Evolutionary conservation across 2,797 vertebrate species (phyloP), one percentile per base, ranked within the genome.

Genomic region (Dendrocincla tyrannina): DNA sequence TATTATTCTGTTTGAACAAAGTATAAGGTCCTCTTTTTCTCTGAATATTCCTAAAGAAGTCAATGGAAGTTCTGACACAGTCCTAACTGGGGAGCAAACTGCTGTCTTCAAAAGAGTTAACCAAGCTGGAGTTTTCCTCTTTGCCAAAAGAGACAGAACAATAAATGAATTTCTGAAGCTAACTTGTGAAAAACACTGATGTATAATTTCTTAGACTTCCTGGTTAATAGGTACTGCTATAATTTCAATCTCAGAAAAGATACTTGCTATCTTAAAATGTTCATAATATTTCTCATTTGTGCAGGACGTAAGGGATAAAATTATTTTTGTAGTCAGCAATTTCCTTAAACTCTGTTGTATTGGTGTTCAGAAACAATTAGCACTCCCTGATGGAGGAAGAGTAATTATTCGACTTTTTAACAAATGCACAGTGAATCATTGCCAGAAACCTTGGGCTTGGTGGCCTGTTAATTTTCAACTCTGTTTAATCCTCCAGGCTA

Each of bases 361-460:
- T 93, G 76, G 70, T 84, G 39, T 92, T 92, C 95, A 89, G 76
- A 93, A 96, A 92, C 83, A 95, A 95, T 95, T 94, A 96, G 49
- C 93, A 76, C 70, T 91, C 72, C 37, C 41, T 91, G 91, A 93
- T 84, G 72, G 89, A 90, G 52, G 55, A 91, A 82, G 46, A 95
- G 67, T 69, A 97, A 96, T 95, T 91, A 93, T 92, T 90, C 18
- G 30, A 93, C 67, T 88, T 92, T 78, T 88, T 90, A 96, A 93
- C 76, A 95, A 90, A 84, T 56, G 56, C 44, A 35, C 33, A 88
- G 70, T 88, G 94, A 92, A 88, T 94, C 59, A 49, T 5, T 92
- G 79, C 69, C 85, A 96, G 88, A 82, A 85, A 85, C 67, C 39
- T 85, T 76, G 83, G 44, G 49, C 70, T 89, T 84, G 35, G 67